Evolutionary conservation across 2,113 vertebrate genomes (phyloP), one percentile per base, ranked within the genome.

Genomic region (Motacilla alba): DNA sequence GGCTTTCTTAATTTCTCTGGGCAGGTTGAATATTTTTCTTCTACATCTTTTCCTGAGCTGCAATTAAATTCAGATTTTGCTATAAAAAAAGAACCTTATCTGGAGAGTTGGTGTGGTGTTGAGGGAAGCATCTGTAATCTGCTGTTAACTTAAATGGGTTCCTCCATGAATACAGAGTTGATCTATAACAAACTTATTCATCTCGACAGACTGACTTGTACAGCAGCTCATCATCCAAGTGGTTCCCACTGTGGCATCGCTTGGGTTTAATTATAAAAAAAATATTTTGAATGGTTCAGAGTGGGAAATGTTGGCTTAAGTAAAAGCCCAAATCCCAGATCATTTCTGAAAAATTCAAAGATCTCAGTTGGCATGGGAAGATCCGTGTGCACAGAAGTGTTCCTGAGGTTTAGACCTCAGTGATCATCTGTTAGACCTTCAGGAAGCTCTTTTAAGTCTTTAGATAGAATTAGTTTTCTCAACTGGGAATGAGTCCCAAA

Each of bases 261-360:
- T 94, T 93, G 93, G 37, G 41, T 87, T 92, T 96, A 90, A 92
- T 91, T 93, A 85, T 22, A 56, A 95, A 95, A 93, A 93, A 82
- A 56, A 52, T 77, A 16, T 33, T 93, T 37, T 50, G 56, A 94
- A 55, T 8, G 1, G 35, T 91, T 49, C 33, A 70, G 59, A 70
- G 72, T 78, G 81, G 92, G 88, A 94, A 93, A 80, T 49, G 62
- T 70, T 85, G 66, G 87, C 59, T 35, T 58, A 80, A 87, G 68
- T 67, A 87, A 59, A 52, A 49, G n/a, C 76, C 89, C 56, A 90
- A 66, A 91, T 89, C 85, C 64, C 88, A 66, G 53, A 94, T 80
- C 52, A 26, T 75, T 64, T 82, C 72, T 1, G 13, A 73, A 83
- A 93, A 90, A 82, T 74, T 50, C 43, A 56, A 84, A 56, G 23